Base-by-base conservation (phyloP, 2,888 invertebrate species). In the Bombylius discolor region DNA sequence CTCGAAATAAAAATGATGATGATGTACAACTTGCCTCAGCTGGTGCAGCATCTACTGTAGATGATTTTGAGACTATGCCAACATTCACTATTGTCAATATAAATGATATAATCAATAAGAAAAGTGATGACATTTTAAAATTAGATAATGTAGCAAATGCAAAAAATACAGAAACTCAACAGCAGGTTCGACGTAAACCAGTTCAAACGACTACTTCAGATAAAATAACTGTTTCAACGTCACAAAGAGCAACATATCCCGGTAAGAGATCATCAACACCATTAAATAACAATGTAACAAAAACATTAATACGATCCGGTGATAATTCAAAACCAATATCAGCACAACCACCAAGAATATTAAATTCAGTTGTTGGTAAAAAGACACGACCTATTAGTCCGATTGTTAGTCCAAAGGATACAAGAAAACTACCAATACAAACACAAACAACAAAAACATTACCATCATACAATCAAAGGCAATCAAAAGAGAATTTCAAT, bases 41-140 rank as follows among this genome's bases (percentile, higher is more conserved):
- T 49, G 62, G 62, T 4, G 52, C 59, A n/a, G 56, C 60, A 31
- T 61, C 64, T 1, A 65, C 66, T 0, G 59, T 62, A 12, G 71
- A 72, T 52, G 71, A 72, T 52, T 67, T 66, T 45, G 68, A 68
- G 55, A 65, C 65, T 13, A 70, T 70, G 67, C 72, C 71, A n/a
- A 73, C 73, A 9, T 73, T 73, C 54, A 73, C 73, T 33, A 73
- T 73, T 52, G 73, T 73, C 8, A 73, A 73, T 56, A 72, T 73
- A 11, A 68, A 71, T 58, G 73, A 73, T 56, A 73, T 73, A 53
- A 72, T 73, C 5, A 72, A 72, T 54, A 73, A 73, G 58, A 68
- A 68, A 46, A 52, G 58, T 23, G 56, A 60, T 33, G 60, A 57
- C 14, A 57, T 58, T 36, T n/a, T 49, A 49, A 53, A 50, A 33